Evolutionary conservation across 2,113 vertebrate species (phyloP), one percentile per base, ranked within the genome.

Genomic region (Collichthys lucidus): DNA sequence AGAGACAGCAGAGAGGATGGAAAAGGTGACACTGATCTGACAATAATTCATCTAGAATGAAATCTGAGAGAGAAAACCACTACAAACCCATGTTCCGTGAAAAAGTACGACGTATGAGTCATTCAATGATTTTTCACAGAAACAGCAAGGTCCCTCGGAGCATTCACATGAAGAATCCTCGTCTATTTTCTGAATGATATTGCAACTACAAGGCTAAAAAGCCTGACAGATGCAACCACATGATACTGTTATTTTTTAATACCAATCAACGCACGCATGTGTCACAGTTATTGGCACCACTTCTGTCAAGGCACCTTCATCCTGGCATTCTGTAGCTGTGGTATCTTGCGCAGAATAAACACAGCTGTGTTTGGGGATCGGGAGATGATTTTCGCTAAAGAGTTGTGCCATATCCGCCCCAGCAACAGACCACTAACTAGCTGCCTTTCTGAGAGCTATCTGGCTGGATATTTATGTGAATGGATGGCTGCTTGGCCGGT

Each of bases 331-430:
- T 72, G 77, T 52, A 12, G 73, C 71, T 22, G 84, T 79, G 76
- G 83, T 65, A 87, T 80, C 85, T 77, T 19, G 44, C 76, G 47
- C 74, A 74, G 63, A 77, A 80, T 89, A 92, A 91, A 92, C 88
- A 89, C 91, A 94, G 91, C 90, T 88, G 92, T 88, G 92, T 87
- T 91, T 89, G 82, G 83, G 82, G 60, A 66, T 89, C 26, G 29
- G 67, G 78, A 86, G 82, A 84, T 16, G 35, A 35, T 86, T 90
- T 84, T 77, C 15, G 29, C 77, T 77, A 14, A 73, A 83, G 80
- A 76, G 57, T 64, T 63, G 65, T 62, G 91, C 80, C 90, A 92
- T 85, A 66, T 89, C 82, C 77, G 60, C 77, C 88, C 69, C 59
- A 40, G 83, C 83, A 86, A 86, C 84, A 90, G 77, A 79, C 80